Conservation (phyloP, 2,113 vertebrate genomes). For the Pollimyrus isidori region DNA sequence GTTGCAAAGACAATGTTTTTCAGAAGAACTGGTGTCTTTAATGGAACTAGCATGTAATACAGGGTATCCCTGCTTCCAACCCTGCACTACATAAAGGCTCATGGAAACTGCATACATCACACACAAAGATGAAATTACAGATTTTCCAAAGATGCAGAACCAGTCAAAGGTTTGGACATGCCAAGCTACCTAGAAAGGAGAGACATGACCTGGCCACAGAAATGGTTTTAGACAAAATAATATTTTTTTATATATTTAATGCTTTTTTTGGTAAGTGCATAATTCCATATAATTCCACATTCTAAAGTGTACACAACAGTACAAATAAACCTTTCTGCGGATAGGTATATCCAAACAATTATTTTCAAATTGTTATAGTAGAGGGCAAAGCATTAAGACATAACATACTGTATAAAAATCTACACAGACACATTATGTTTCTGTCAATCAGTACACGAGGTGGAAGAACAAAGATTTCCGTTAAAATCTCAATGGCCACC, state of each 20-base stretch:
- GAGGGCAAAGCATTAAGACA: constrained; percentile 28
- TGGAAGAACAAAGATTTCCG: constrained; percentile 64
- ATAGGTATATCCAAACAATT: not conserved
- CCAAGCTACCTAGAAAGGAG: not conserved
- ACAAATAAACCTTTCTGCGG: not conserved
- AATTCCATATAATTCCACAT: not conserved
- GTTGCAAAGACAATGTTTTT: not conserved
- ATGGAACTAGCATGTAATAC: not conserved
- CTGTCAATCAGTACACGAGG: constrained; percentile 38
- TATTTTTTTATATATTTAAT: not conserved
- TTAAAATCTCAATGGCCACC: constrained; percentile 89
- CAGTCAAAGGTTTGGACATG: not conserved
- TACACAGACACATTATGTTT: constrained; percentile 41
- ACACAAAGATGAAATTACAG: not conserved
- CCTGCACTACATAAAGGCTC: too few species aligned
- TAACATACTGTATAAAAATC: constrained; percentile 25
- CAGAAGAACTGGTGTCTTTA: not conserved
- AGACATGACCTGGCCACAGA: not conserved
- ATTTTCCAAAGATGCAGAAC: not conserved
- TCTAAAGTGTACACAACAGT: not conserved
- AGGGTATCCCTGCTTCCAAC: too few species aligned
- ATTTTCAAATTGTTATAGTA: not conserved
- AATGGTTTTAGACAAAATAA: not conserved
- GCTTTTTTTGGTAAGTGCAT: not conserved
- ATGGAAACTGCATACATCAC: too few species aligned